Evolutionary conservation across 2,113 vertebrate species (phyloP), one percentile per base, ranked within the genome.

Genomic region (Brachyhypopomus occidentalis): DNA sequence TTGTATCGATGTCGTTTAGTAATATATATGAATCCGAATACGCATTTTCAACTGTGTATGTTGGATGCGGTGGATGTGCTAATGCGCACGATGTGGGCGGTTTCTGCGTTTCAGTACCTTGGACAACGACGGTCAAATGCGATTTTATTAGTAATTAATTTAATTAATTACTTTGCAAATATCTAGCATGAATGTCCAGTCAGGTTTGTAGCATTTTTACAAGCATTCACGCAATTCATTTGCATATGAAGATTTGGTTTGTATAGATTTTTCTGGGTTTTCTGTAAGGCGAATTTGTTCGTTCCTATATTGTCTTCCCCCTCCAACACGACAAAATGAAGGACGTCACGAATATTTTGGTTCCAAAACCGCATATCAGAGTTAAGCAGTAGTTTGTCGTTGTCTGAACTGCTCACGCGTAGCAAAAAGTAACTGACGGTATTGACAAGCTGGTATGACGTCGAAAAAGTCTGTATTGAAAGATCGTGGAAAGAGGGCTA

Each of bases 11-110:
- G 19, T 2, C 4, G 1, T 17, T 11, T 1, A 8, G 20, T 11
- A 11, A 34, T 67, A 14, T 36, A 17, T 36, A 34, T 4, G 66
- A 36, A 70, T 4, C 6, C 9, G 66, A 41, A n/a, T 70, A 20
- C 66, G 62, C 38, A 48, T 55, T 48, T 36, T 55, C 8, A 0
- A 34, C 30, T 22, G 17, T 34, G 23, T 73, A 84, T 82, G 75
- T 72, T 77, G 83, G 74, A 85, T 83, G 83, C 84, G 71, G 85
- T 20, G 12, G 9, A 1, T 77, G 84, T 41, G 83, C 72, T 80
- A 89, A 82, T 91, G 91, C 90, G 88, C 77, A 85, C 84, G 72
- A 67, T 84, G 90, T 90, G 92, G 90, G 92, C 91, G 92, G 91
- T 90, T 91, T 91, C 89, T 66, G 67, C 17, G 67, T 80, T 89